Evolutionary conservation across 2,113 vertebrate species (phyloP).

Genomic region (Syrrhaptes paradoxus): DNA sequence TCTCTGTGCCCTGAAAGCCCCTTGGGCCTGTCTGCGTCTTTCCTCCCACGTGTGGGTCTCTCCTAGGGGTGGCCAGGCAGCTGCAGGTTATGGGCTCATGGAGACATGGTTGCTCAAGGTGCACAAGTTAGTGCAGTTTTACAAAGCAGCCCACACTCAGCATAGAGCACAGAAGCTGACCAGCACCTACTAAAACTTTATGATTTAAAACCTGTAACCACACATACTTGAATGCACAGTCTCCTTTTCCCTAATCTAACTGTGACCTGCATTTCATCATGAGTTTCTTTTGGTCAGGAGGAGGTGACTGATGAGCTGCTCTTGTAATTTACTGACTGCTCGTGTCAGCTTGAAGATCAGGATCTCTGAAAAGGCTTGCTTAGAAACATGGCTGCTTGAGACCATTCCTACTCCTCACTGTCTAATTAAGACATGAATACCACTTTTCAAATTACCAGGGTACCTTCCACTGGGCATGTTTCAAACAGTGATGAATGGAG

Average conservation of each 20-base stretch:
- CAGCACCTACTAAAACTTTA: background rate
- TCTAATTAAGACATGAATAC: background rate
- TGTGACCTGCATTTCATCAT: background rate
- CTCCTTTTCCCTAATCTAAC: background rate
- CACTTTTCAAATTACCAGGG: background rate
- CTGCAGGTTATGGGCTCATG: background rate
- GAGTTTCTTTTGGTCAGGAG: background rate
- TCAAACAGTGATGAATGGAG: background rate
- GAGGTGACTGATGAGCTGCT: background rate
- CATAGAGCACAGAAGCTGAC: background rate
- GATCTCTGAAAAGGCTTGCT: background rate
- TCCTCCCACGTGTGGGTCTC: background rate
- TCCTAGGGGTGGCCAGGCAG: background rate
- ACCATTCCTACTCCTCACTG: fast-evolving
- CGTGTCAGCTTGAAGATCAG: background rate
- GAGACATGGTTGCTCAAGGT: background rate
- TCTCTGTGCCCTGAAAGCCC: background rate
- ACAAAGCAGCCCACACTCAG: background rate
- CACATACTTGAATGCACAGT: background rate
- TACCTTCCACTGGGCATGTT: background rate
- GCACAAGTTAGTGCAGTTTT: background rate
- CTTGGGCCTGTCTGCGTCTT: background rate
- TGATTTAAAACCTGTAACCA: background rate
- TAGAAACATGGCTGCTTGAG: background rate
- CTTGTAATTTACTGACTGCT: background rate